Conservation (phyloP, 2,797 vertebrate genomes). For the Anniella stebbinsi region DNA sequence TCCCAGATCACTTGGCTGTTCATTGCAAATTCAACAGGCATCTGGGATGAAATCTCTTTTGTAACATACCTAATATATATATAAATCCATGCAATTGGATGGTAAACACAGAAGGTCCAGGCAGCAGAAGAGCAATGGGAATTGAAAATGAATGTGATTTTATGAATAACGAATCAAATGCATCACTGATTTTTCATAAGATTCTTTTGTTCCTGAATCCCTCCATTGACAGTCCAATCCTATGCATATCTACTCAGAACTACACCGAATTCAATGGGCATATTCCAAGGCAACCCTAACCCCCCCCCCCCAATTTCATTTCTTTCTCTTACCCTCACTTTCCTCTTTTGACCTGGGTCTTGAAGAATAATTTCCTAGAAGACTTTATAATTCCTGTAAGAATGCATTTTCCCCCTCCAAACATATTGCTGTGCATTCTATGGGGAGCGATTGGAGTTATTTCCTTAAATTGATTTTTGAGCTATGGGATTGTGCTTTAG, state of each 20-base stretch:
- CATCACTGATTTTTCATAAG: too few relatives aligned
- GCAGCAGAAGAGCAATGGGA: not conserved
- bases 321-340: slow-evolving; percentile 6
- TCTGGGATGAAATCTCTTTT: too few relatives aligned
- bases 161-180: too few relatives aligned
- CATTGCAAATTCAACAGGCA: not conserved
- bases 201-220: not conserved
- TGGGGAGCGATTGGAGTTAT: slow-evolving; percentile 15
- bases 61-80: too few relatives aligned
- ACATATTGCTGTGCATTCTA: slow-evolving; percentile 4
- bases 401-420: slow-evolving; percentile 34
- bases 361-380: slow-evolving; percentile 41
- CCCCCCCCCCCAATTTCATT: not conserved
- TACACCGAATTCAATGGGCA: too few relatives aligned
- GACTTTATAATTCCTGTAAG: slow-evolving; percentile 54
- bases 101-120: not conserved
- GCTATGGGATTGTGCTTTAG: not conserved
- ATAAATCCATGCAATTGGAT: not conserved
- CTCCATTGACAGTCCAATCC: too few relatives aligned
- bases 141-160: too few relatives aligned
- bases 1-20: not conserved
- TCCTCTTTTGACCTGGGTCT: slow-evolving; percentile 55
- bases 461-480: slow-evolving; percentile 17
- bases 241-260: too few relatives aligned
- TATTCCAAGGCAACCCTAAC: not conserved